phyloP scores from a whole-genome alignment of 2,113 vertebrate genomes.

The Poecilia latipinna region DNA sequence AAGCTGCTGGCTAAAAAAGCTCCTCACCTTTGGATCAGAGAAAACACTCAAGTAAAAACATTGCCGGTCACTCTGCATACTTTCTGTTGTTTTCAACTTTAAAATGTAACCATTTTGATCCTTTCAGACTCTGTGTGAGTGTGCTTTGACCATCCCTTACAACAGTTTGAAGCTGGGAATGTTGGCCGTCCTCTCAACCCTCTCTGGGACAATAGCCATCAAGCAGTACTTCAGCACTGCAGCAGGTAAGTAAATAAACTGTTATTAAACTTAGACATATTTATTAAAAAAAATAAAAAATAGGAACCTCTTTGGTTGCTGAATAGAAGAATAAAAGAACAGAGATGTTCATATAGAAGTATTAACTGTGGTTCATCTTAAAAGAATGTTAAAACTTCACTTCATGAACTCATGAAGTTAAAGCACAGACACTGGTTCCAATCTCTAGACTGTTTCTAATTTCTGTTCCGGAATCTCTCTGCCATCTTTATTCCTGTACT shows the following conservation, averaged over 20 bases:
- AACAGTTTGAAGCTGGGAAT: slow-evolving; percentile 95
- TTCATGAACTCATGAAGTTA: too few species aligned
- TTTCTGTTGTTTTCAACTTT: neutral
- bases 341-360: too few species aligned
- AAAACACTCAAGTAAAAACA: slow-evolving; percentile 90
- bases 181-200: slow-evolving; percentile 89
- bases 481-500: too few species aligned
- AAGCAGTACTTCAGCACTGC: slow-evolving; percentile 90
- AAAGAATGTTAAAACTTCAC: too few species aligned
- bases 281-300: too few species aligned
- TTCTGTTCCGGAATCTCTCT: too few species aligned
- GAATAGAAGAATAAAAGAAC: too few species aligned
- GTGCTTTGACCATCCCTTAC: slow-evolving; percentile 92
- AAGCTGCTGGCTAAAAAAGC: slow-evolving; percentile 94
- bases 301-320: too few species aligned
- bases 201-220: slow-evolving; percentile 93
- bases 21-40: slow-evolving; percentile 94
- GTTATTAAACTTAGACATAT: too few species aligned
- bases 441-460: too few species aligned
- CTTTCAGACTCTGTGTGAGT: slow-evolving; percentile 91
- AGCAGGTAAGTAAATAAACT: slow-evolving; percentile 78
- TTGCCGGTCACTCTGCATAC: neutral
- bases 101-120: neutral
- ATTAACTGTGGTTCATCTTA: too few species aligned
- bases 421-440: too few species aligned